Percentiles rank a stretch among this genome's conserved stretches.
Evolutionary conservation across 2,113 vertebrate genomes (phyloP).

Genomic region (Corvus moneduloides): DNA sequence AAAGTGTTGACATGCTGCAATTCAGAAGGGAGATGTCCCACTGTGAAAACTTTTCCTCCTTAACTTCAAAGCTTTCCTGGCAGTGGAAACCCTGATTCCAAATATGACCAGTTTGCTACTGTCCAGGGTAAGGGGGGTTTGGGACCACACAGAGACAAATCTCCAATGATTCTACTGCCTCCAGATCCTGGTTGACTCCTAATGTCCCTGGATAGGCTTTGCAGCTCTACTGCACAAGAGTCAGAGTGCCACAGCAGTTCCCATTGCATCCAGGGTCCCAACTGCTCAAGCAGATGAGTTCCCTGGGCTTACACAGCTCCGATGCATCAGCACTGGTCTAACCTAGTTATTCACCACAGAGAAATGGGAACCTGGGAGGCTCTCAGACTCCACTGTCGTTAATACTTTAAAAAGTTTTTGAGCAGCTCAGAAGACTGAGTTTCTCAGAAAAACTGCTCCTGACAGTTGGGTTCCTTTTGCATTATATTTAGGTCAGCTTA

Average conservation of each 20-base stretch:
- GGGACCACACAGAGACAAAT: background rate
- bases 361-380: background rate
- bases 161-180: background rate
- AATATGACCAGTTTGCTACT: background rate
- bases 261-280: rapidly evolving
- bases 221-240: rapidly evolving
- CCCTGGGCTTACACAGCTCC: background rate
- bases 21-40: background rate
- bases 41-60: background rate
- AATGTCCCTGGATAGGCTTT: background rate
- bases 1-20: background rate
- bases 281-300: rapidly evolving
- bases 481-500: background rate
- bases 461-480: background rate
- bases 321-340: background rate
- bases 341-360: background rate
- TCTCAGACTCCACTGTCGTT: background rate
- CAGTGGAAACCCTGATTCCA: background rate
- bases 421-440: background rate
- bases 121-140: background rate
- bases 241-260: rapidly evolving
- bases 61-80: background rate
- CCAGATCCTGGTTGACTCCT: background rate
- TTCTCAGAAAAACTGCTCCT: background rate
- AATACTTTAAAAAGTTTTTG: background rate